A percentile compares a stretch with the other conserved stretches of the same genome.
phyloP scores from a whole-genome alignment of 2,797 vertebrate species.

The Atherinosoma microstoma region DNA sequence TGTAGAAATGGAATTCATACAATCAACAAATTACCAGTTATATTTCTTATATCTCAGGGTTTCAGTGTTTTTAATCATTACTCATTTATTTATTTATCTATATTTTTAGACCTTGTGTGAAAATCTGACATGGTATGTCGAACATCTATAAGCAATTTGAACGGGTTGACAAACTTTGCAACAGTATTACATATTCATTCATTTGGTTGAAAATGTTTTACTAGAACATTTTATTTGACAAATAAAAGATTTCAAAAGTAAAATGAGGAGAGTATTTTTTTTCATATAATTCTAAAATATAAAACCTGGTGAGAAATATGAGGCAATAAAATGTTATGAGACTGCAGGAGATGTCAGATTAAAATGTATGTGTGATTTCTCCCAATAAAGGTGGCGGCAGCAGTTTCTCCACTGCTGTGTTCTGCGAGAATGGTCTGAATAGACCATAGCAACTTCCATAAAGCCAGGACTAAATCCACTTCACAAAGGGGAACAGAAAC shows the following conservation, averaged over 20 bases:
- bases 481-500: conserved; percentile 72
- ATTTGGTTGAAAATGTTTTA: conserved; percentile 18
- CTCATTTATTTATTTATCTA: too few species aligned
- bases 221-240: conserved; percentile 1
- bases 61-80: too few species aligned
- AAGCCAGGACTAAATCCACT: conserved; percentile 65
- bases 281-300: conserved; percentile 58
- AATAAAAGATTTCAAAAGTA: conserved; percentile 23
- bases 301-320: conserved; percentile 74
- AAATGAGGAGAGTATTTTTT: conserved; percentile 33
- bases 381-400: conserved; percentile 64
- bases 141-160: neutral
- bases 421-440: conserved; percentile 69
- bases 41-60: too few species aligned
- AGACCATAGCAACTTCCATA: conserved; percentile 72
- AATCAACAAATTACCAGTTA: too few species aligned
- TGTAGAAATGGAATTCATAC: too few species aligned
- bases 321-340: conserved; percentile 65
- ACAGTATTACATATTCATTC: neutral
- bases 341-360: conserved; percentile 70
- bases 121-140: neutral
- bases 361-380: conserved; percentile 69
- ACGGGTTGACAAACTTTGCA: neutral
- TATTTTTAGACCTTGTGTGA: too few species aligned
- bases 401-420: conserved; percentile 61